These are phyloP conservation scores for Galleria mellonella DNA, from an alignment of 1,140 invertebrate genomes.

Conservation along the genomic window DNA sequence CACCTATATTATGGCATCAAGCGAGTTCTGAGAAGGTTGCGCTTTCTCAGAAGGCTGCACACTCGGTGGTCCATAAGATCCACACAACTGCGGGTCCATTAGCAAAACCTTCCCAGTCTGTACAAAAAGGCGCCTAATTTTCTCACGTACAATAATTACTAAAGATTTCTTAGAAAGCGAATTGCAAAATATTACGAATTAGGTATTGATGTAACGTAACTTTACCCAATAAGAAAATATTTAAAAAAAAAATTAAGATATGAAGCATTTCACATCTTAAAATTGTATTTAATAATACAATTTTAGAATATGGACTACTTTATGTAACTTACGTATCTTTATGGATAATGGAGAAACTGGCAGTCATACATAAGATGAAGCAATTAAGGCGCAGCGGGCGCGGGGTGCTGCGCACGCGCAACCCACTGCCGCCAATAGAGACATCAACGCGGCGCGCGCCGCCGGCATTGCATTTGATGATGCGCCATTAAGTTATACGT, in stretches of 20 bases:
- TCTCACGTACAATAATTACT: no score
- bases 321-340: neutral
- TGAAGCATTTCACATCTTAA: no score
- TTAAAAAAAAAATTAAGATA: no score
- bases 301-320: no score
- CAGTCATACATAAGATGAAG: slow-evolving; percentile 63
- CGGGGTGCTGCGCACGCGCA: slow-evolving; percentile 49
- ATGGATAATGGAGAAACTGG: slow-evolving; percentile 45
- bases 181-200: no score
- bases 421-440: slow-evolving; percentile 57
- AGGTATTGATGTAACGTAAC: no score
- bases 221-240: no score
- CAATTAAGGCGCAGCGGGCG: slow-evolving; percentile 65
- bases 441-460: slow-evolving; percentile 48
- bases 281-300: no score
- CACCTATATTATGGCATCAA: slow-evolving; percentile 4
- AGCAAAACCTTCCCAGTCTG: slow-evolving; percentile 26
- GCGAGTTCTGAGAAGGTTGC: slow-evolving; percentile 55
- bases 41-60: slow-evolving; percentile 60
- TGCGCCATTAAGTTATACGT: slow-evolving; percentile 18
- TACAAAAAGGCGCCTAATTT: no score
- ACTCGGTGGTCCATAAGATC: slow-evolving; percentile 47
- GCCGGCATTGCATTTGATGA: slow-evolving; percentile 7
- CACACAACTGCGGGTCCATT: slow-evolving; percentile 25
- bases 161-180: no score